phyloP scores from a whole-genome alignment of 2,888 invertebrate species.

The Drosophila greeni region DNA sequence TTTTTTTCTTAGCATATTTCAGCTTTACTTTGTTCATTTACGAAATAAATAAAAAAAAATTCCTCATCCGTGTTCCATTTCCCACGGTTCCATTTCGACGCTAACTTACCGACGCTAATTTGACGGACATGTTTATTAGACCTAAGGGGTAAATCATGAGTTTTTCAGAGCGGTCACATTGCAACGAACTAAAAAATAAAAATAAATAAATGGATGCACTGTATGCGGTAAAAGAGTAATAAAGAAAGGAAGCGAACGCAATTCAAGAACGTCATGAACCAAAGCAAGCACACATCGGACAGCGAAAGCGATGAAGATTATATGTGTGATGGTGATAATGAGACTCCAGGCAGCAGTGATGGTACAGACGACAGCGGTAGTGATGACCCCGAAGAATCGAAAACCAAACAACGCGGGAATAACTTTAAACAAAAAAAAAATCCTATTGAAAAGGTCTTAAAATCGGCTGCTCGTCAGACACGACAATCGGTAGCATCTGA shows the following conservation, averaged over 20 bases:
- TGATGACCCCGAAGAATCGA: slow-evolving; percentile 13
- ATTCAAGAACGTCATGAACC: not conserved
- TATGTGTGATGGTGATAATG: slow-evolving; percentile 82
- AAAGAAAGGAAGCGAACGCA: not conserved
- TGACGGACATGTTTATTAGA: not conserved
- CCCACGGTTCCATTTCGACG: too few species aligned
- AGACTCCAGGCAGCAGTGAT: slow-evolving; percentile 28
- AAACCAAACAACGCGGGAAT: slow-evolving; percentile 28
- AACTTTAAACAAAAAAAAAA: slow-evolving; percentile 19
- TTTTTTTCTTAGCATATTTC: too few species aligned
- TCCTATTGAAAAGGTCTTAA: slow-evolving; percentile 1
- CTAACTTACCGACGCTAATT: too few species aligned
- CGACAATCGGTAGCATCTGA: slow-evolving; percentile 50
- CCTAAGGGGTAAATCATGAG: not conserved
- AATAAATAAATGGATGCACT: rapidly evolving
- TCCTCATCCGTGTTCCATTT: too few species aligned
- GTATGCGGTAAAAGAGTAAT: not conserved
- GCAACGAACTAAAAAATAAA: not conserved
- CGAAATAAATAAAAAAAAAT: too few species aligned
- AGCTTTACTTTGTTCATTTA: too few species aligned
- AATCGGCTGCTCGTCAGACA: slow-evolving; percentile 48
- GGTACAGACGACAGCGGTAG: slow-evolving; percentile 75
- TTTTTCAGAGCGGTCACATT: not conserved
- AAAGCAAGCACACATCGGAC: slow-evolving; percentile 80
- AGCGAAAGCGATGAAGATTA: slow-evolving; percentile 90